A percentile compares a stretch with the other conserved stretches of the same genome.
These are phyloP conservation scores for Platypus cylindrus DNA, from an alignment of 2,888 invertebrate species.

Conservation along the genomic window DNA sequence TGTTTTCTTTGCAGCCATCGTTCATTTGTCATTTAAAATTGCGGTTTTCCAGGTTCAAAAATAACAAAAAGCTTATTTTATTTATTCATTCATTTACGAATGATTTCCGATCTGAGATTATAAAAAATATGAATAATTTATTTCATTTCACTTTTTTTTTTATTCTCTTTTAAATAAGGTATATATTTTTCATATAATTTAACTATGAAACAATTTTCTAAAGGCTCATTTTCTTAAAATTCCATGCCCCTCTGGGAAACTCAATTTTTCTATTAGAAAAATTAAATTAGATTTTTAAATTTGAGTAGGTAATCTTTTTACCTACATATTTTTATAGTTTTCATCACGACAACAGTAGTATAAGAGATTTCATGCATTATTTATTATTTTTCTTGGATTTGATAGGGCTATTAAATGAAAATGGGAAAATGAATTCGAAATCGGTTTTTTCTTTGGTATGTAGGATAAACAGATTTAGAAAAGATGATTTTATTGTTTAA, in stretches of 20 bases:
- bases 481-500: no score
- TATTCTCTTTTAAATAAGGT: background rate
- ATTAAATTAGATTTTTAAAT: conserved; percentile 27
- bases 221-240: conserved; percentile 2
- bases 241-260: conserved; percentile 1
- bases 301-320: conserved; percentile 13
- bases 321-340: conserved; percentile 11
- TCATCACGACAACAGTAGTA: conserved; percentile 6
- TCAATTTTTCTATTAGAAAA: conserved; percentile 20
- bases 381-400: conserved; percentile 9
- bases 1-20: no score
- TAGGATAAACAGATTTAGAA: no score
- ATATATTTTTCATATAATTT: background rate
- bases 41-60: no score
- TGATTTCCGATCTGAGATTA: no score
- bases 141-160: conserved; percentile 9
- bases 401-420: conserved; percentile 1
- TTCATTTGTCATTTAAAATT: no score
- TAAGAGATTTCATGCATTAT: conserved; percentile 12
- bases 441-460: no score
- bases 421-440: background rate
- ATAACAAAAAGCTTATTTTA: no score
- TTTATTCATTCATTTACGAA: no score
- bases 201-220: background rate
- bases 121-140: no score